Evolutionary conservation across 2,888 invertebrate genomes (phyloP).

Genomic region (Amphipyra tragopoginis): DNA sequence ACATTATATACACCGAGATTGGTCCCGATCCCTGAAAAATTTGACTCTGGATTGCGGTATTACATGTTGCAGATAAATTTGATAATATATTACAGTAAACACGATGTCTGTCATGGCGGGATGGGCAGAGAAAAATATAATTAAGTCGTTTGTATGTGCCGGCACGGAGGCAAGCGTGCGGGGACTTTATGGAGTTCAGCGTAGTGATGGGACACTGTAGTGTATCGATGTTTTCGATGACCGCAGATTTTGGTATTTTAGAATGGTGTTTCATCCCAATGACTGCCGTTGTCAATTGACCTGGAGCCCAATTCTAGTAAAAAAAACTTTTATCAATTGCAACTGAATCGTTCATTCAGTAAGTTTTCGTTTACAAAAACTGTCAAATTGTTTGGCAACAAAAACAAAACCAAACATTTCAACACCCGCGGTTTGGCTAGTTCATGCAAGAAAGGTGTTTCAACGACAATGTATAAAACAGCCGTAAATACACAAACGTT

Average conservation of each 20-base stretch:
- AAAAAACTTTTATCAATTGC: too few species aligned
- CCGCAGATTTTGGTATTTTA: neutral
- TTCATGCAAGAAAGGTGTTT: too few species aligned
- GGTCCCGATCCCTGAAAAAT: neutral
- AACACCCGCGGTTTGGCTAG: too few species aligned
- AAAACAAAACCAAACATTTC: too few species aligned
- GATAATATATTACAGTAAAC: slow-evolving; percentile 41
- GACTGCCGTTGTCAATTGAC: too few species aligned
- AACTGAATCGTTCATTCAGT: too few species aligned
- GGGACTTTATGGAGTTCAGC: slow-evolving; percentile 64
- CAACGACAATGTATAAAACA: too few species aligned
- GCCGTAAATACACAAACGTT: too few species aligned
- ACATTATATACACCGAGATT: neutral
- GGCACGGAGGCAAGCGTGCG: slow-evolving; percentile 78
- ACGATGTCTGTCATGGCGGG: slow-evolving; percentile 40
- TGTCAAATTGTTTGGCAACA: too few species aligned
- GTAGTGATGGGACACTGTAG: slow-evolving; percentile 46
- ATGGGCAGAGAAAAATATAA: slow-evolving; percentile 75
- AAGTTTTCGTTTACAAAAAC: too few species aligned
- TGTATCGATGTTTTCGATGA: slow-evolving; percentile 37
- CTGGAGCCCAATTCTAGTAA: too few species aligned
- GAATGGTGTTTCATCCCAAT: too few species aligned
- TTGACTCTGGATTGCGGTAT: neutral
- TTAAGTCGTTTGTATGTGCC: slow-evolving; percentile 84
- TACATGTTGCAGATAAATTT: slow-evolving; percentile 29